Base-by-base conservation (phyloP, 2,113 vertebrate species). In the Acanthisitta chloris region DNA sequence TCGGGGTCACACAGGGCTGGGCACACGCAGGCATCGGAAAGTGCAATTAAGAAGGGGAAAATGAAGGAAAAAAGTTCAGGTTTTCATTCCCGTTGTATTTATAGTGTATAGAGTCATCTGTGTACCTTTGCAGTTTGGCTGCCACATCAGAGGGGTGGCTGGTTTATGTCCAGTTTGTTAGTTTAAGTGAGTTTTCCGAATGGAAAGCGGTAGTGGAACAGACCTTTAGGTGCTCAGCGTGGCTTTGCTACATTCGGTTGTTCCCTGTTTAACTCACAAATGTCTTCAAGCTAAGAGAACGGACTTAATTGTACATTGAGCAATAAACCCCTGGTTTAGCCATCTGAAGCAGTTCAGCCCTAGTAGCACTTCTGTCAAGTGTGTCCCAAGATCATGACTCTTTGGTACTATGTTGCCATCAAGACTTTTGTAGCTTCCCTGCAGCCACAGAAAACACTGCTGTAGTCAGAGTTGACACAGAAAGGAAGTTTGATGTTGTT, bases 141-240 rank as follows among this genome's bases (percentile, higher is more conserved):
- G 78, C 28, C 65, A 67, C 0, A 42, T 72, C 17, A 17, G 70
- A 69, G 57, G 38, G 81, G 89, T 57, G 8, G 8, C 89, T 91
- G 93, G 0, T 94, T 96, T 91, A 21, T 83, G 12, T 95, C 89
- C 11, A 12, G 73, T 85, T 51, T 91, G 92, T 88, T 91, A 80
- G 87, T 92, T 91, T 80, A 77, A 93, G 38, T 76, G 90, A 90
- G 81, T 89, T 95, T 84, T 86, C 18, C 3, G 17, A 64, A 55
- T 93, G 74, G 89, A 91, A 73, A 42, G 94, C 67, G 4, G 0
- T 11, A 46, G 58, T 70, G 61, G 59, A 66, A 21, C 51, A 88
- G 91, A 81, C 6, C 33, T 87, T 40, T 25, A 55, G 40, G 36
- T n/a, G 21, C 0, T 11, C 55, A 48, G 66, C 48, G 61, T 34